Base-by-base conservation (phyloP, 1,140 invertebrate species). In the Listronotus bonariensis region DNA sequence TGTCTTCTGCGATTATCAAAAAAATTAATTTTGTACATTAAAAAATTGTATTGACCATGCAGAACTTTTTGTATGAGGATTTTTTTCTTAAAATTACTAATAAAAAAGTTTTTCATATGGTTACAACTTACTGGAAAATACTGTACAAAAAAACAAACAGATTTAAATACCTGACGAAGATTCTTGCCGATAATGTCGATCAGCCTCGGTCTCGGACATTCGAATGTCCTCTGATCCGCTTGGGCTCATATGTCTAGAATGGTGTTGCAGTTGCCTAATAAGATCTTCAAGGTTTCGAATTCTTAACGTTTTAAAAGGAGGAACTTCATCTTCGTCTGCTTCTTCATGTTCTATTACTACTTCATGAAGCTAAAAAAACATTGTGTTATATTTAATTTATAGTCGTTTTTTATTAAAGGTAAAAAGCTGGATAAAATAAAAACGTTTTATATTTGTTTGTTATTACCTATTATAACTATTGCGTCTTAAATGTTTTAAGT, bases 201-300 rank as follows among this genome's bases (percentile, higher is more conserved):
- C 93, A 15, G 90, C 90, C 79, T 96, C 93, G 18, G 91, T 91
- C 79, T 96, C 93, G 34, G 92, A 94, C 85, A 93, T 92, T 69
- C 93, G 83, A 72, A 95, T 93, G 70, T 96, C 94, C 76, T 95
- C 93, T 9, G 92, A 95, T 45, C 91, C 92, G 68, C 89, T 91
- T 11, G 92, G 92, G 76, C 92, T 95, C 88, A 92, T 92, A 77
- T 94, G 92, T 6, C 92, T 83, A 43, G 88, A 87, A 77, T 95
- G 92, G 76, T 95, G 91, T 77, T 96, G 92, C 56, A 97, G 80
- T 79, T 95, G 92, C 46, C 93, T 82, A 65, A 96, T 93, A 17
- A 97, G 84, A 77, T 96, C 93, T 79, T 96, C 93, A 55, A 97
- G 80, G 76, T 92, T 96, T 38, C 94, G 84, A 74, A 96, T 96